Base-by-base conservation (phyloP, 2,888 invertebrate genomes). In the Peribatodes rhomboidaria region DNA sequence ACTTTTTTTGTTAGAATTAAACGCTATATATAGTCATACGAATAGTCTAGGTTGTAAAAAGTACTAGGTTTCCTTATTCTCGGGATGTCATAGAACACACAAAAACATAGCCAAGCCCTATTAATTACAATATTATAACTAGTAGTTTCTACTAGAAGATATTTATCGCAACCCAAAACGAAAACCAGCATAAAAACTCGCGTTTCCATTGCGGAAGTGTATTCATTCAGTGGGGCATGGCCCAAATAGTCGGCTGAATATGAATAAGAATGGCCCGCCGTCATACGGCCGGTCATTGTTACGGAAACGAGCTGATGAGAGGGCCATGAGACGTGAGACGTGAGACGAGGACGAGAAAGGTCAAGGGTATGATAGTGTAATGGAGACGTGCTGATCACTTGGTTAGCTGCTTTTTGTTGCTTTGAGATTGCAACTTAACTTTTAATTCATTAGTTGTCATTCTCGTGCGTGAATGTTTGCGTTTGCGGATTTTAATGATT, bases 181-280 rank as follows among this genome's bases (percentile, higher is more conserved):
- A 27, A 33, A 61, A 50, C 16, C 35, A 35, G 41, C 55, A 31
- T 22, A 49, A 53, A 60, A 37, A 47, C 14, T 50, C 16, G 10
- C 18, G 60, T 54, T 65, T 67, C 44, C 47, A 49, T 53, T 57
- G 61, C 55, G 64, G 63, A 69, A 68, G 56, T 61, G 61, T 59
- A 35, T 37, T 56, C 55, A 46, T 33, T 59, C 42, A 53, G 39
- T 56, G 53, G 65, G 65, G 56, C 62, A 67, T 44, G 65, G 53
- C 59, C 67, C 68, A 60, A 67, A 70, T 67, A 70, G 60, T 27
- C 60, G 44, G 61, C 63, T 65, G 57, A 68, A 69, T 66, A 69
- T 68, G 67, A 66, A 68, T 70, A 70, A 52, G 58, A 65, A 65
- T 56, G 61, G 55, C 20, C 13, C 22, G 41, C 22, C 27, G 27